Percentiles rank a stretch among this genome's conserved stretches.
Conservation (phyloP, 2,888 invertebrate species). For the Heliconius hortense region DNA sequence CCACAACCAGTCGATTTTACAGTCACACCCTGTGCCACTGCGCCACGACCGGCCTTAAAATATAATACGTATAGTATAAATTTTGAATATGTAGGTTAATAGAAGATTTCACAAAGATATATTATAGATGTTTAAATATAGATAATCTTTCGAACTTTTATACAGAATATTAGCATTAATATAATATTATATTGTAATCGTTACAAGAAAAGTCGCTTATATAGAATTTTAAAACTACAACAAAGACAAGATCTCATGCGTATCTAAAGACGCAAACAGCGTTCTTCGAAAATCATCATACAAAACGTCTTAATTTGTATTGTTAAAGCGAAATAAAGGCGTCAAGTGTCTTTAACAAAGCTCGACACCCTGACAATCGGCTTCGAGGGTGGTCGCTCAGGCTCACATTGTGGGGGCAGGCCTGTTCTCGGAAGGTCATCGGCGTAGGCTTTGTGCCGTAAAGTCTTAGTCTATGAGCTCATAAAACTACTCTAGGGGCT, state of each 20-base stretch:
- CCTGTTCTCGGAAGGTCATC: slow-evolving; percentile 75
- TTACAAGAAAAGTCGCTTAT: slow-evolving; percentile 5
- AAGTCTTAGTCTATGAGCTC: slow-evolving; percentile 64
- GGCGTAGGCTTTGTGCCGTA: slow-evolving; percentile 55
- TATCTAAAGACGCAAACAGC: slow-evolving; percentile 35
- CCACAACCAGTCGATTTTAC: too few relatives aligned
- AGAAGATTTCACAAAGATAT: too few relatives aligned
- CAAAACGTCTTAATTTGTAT: slow-evolving; percentile 49
- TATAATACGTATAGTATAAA: too few relatives aligned
- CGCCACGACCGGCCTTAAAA: too few relatives aligned
- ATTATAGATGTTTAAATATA: background rate
- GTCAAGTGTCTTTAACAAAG: slow-evolving; percentile 52
- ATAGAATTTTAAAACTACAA: slow-evolving; percentile 21
- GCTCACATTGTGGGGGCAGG: slow-evolving; percentile 55
- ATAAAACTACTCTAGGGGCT: slow-evolving; percentile 60
- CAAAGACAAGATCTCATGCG: slow-evolving; percentile 35
- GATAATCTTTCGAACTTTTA: background rate
- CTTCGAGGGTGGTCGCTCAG: slow-evolving; percentile 68
- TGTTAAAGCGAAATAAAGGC: slow-evolving; percentile 49
- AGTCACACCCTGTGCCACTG: too few relatives aligned
- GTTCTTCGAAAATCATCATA: slow-evolving; percentile 38
- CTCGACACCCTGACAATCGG: slow-evolving; percentile 63
- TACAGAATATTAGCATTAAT: background rate
- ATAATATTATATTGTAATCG: background rate
- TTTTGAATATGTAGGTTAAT: too few relatives aligned